These are phyloP conservation scores for Nyctalus aviator DNA, from an alignment of 2,797 vertebrate species.

Conservation along the genomic window DNA sequence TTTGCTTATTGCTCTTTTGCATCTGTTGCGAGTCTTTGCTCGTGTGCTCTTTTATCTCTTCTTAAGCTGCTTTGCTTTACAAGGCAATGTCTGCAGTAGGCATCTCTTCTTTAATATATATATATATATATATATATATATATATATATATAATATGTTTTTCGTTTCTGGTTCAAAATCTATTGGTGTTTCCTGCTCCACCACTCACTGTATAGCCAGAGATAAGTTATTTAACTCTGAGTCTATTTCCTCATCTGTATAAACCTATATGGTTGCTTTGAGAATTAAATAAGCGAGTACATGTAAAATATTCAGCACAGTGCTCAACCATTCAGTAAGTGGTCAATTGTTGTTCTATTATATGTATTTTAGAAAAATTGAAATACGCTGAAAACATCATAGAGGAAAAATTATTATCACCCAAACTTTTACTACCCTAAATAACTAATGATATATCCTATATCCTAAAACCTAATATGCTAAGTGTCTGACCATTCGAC, in stretches of 20 bases:
- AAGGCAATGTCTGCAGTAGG: not conserved
- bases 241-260: not conserved
- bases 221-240: not conserved
- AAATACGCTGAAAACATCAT: not conserved
- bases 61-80: not conserved
- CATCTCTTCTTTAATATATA: not conserved
- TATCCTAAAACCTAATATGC: too few relatives aligned
- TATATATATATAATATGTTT: not conserved
- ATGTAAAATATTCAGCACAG: not conserved
- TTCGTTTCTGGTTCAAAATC: not conserved
- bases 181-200: not conserved
- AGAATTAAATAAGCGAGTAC: not conserved
- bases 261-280: not conserved
- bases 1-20: not conserved
- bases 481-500: too few relatives aligned
- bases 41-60: not conserved
- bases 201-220: not conserved
- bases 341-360: not conserved
- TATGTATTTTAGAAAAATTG: slow-evolving; percentile 52
- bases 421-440: not conserved
- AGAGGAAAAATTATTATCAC: not conserved
- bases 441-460: not conserved
- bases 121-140: too few relatives aligned
- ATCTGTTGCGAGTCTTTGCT: not conserved
- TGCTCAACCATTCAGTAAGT: not conserved